Evolutionary conservation across 2,888 invertebrate genomes (phyloP).

Genomic region (Melanargia galathea): DNA sequence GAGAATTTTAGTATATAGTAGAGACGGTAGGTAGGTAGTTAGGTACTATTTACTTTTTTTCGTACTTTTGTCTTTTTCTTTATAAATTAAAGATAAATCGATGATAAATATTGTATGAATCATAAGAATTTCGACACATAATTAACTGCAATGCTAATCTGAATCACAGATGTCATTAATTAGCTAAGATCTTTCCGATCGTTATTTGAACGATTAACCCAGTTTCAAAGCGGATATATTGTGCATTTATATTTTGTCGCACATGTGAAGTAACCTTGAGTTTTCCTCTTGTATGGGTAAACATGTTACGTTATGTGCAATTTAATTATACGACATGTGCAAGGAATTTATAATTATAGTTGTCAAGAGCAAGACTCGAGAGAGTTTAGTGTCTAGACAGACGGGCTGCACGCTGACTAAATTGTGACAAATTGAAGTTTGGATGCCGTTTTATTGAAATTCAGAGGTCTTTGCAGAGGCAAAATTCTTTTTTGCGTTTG

Average conservation of each 20-base stretch:
- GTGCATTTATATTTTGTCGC: constrained; percentile 20
- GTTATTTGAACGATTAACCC: constrained; percentile 38
- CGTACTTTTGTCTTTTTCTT: too few relatives aligned
- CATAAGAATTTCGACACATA: neutral
- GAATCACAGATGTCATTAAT: neutral
- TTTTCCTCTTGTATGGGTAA: constrained; percentile 44
- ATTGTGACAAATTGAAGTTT: too few relatives aligned
- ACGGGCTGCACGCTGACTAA: too few relatives aligned
- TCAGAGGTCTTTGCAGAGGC: too few relatives aligned
- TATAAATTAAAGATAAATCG: too few relatives aligned
- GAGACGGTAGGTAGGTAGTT: too few relatives aligned
- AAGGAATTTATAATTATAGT: constrained; percentile 29
- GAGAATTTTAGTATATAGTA: neutral
- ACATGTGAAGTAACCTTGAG: constrained; percentile 36
- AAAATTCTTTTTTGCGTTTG: too few relatives aligned
- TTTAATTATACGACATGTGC: constrained; percentile 32
- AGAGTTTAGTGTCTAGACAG: too few relatives aligned
- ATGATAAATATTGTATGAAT: neutral
- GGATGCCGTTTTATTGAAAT: too few relatives aligned
- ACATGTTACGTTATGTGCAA: constrained; percentile 39
- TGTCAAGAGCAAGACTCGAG: constrained; percentile 14
- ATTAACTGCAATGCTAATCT: neutral
- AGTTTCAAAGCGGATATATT: constrained; percentile 41
- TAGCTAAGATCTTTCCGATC: constrained; percentile 31
- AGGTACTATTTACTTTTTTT: too few relatives aligned